phyloP scores from a whole-genome alignment of 2,113 vertebrate species.

The Leptobrachium leishanense region DNA sequence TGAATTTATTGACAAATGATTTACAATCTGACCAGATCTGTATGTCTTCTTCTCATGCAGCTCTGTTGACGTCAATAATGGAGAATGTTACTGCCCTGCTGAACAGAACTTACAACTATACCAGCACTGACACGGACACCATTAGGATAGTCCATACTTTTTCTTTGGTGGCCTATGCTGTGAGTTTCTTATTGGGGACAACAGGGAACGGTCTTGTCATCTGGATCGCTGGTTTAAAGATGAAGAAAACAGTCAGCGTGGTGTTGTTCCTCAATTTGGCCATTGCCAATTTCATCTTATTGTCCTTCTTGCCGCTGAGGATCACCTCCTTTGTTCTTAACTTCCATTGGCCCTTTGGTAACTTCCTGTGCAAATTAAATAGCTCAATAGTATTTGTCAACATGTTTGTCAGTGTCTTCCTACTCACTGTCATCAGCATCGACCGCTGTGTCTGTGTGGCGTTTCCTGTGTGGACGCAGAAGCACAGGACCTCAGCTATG shows the following conservation, averaged over 20 bases:
- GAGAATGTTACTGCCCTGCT: neutral
- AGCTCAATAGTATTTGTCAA: conserved; percentile 80
- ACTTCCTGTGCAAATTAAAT: conserved; percentile 83
- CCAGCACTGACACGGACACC: neutral
- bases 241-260: conserved; percentile 76
- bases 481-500: conserved; percentile 70
- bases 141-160: conserved; percentile 53
- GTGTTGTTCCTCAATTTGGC: conserved; percentile 86
- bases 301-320: conserved; percentile 77
- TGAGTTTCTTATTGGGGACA: conserved; percentile 83
- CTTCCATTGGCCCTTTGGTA: conserved; percentile 86
- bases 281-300: conserved; percentile 81
- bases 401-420: conserved; percentile 86
- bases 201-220: conserved; percentile 84
- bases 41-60: no score
- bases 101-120: neutral
- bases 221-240: conserved; percentile 84
- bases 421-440: conserved; percentile 82
- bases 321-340: conserved; percentile 76
- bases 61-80: neutral
- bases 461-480: conserved; percentile 81
- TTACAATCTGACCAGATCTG: no score
- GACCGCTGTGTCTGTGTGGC: conserved; percentile 82
- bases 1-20: no score
- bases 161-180: conserved; percentile 77